Base-by-base conservation (phyloP, 2,113 vertebrate genomes). In the Muntiacus muntjak region DNA sequence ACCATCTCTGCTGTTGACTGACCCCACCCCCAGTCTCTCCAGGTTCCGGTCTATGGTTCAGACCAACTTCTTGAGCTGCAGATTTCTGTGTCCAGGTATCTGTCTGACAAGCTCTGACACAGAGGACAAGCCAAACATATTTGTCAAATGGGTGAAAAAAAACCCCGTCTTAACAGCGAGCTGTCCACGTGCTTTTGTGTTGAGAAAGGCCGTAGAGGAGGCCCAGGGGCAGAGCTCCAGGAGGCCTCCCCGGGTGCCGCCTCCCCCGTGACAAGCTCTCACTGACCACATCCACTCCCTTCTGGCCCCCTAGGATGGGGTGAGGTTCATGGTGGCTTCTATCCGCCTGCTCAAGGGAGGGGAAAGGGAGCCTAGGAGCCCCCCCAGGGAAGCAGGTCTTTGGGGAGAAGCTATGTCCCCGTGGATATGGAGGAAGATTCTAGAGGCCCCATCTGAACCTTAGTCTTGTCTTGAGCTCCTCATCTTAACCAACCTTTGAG, bases 131-230 rank as follows among this genome's bases (percentile, higher is more conserved):
- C 74, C 67, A 92, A 58, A 71, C 15, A 3, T 91, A 14, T 23
- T 57, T 87, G 40, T 84, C 52, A 36, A 64, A 17, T 4, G 25
- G 92, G 16, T 87, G 25, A 21, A 21, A 71, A 11, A 2, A 21
- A 36, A 43, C 43, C 40, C 62, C 21, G 3, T 2, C 52, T n/a
- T 43, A 92, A 97, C 95, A 96, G 85, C 54, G 54, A 67, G 76
- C 33, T 36, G 13, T 60, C 19, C 17, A 17, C 1, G 4, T 84
- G 90, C 82, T 92, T 97, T 97, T 85, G 85, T 95, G 74, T 84
- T 30, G 71, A 91, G 87, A 96, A 95, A 94, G 71, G 19, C 33
- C 78, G 17, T 67, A 95, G 81, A 97, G 94, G 87, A 92, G 90
- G 92, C 36, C 1, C 21, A 26, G 28, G 89, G 40, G 7, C 71